phyloP scores from a whole-genome alignment of 2,113 vertebrate species.

The Zosterops hypoxanthus region DNA sequence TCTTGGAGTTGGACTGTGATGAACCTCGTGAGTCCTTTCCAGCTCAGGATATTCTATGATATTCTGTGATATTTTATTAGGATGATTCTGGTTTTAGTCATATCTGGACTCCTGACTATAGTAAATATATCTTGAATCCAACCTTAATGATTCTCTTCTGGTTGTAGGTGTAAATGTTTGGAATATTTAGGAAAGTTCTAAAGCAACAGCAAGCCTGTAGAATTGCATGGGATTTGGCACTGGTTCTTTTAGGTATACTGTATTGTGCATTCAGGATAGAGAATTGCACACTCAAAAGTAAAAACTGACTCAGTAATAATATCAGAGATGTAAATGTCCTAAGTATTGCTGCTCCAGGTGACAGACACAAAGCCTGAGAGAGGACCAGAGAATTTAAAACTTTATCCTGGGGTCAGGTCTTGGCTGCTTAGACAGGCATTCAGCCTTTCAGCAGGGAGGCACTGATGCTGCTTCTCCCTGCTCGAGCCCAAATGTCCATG shows the following conservation, averaged over 20 bases:
- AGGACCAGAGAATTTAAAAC: neutral
- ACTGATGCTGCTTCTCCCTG: neutral
- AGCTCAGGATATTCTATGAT: neutral
- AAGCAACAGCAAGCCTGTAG: neutral
- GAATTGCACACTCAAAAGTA: neutral
- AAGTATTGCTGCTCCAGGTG: neutral
- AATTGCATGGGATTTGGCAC: neutral
- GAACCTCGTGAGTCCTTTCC: neutral
- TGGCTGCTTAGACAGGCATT: accelerated
- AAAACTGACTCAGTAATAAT: neutral
- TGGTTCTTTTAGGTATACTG: neutral
- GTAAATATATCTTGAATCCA: neutral
- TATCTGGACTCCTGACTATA: neutral
- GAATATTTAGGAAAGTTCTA: neutral
- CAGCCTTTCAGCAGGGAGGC: neutral
- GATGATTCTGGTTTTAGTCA: neutral
- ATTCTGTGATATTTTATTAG: neutral
- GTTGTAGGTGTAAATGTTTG: neutral
- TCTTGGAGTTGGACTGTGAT: neutral
- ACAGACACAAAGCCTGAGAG: neutral
- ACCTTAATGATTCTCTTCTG: neutral
- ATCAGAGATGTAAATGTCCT: neutral
- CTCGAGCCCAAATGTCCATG: neutral
- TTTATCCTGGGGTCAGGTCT: neutral
- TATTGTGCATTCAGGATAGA: neutral